Conservation (phyloP, 2,113 vertebrate genomes). For the Oxyruncus cristatus region DNA sequence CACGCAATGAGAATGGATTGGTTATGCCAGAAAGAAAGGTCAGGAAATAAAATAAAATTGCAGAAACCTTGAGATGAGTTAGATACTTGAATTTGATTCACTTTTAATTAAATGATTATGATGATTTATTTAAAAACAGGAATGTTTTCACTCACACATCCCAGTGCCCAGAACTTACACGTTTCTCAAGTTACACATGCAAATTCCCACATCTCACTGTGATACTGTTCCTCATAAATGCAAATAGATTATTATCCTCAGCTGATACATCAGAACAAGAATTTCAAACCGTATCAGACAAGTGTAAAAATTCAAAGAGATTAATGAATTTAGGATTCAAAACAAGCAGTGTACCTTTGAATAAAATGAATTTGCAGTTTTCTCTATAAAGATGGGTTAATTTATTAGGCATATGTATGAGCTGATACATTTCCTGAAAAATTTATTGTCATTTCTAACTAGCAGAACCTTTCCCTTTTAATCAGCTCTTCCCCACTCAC, state of each 20-base stretch:
- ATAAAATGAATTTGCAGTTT: not conserved
- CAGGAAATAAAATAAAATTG: not conserved
- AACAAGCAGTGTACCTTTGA: not conserved
- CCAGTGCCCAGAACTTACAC: not conserved
- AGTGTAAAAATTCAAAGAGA: conserved; percentile 26
- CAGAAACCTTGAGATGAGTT: not conserved
- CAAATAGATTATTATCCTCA: not conserved
- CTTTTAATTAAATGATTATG: not conserved
- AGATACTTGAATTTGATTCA: not conserved
- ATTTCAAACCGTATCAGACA: conserved; percentile 1
- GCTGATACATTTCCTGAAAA: not conserved
- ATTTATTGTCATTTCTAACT: not conserved
- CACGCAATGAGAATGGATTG: not conserved
- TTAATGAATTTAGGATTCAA: conserved; percentile 30
- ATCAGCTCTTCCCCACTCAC: not conserved
- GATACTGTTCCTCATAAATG: not conserved
- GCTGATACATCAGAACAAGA: not conserved
- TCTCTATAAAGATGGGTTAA: not conserved
- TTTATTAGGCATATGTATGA: not conserved
- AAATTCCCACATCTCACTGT: not conserved
- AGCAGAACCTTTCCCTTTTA: not conserved
- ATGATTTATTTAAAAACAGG: not conserved
- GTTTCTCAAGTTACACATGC: not conserved
- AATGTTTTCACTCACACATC: not conserved
- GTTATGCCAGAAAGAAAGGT: not conserved